phyloP scores from a whole-genome alignment of 2,113 vertebrate genomes.

The Microtus oregoni region DNA sequence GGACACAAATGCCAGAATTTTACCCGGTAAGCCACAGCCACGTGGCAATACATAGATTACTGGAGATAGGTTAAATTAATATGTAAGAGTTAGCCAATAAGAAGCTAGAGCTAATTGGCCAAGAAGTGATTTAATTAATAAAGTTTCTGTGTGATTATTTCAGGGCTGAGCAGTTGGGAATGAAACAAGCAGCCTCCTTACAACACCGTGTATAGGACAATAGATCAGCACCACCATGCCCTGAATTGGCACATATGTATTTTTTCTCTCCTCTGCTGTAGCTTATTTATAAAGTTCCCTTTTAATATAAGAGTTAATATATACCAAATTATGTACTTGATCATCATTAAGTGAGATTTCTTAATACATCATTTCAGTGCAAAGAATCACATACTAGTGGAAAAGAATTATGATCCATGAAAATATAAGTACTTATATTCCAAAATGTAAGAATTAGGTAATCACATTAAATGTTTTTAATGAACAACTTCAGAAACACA shows the following conservation, averaged over 20 bases:
- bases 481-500: conserved; percentile 5
- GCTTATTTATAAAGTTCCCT: background rate
- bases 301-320: background rate
- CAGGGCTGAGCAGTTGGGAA: too few relatives aligned
- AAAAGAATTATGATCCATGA: background rate
- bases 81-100: too few relatives aligned
- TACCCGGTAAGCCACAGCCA: too few relatives aligned
- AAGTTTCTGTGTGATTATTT: too few relatives aligned
- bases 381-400: background rate
- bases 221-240: background rate
- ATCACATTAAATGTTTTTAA: background rate
- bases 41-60: too few relatives aligned
- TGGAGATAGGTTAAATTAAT: too few relatives aligned
- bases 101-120: too few relatives aligned
- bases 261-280: conserved; percentile 8
- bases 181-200: too few relatives aligned
- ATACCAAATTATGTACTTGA: background rate
- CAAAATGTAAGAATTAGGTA: background rate
- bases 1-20: too few relatives aligned
- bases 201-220: too few relatives aligned
- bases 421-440: conserved; percentile 40
- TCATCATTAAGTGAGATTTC: background rate
- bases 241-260: background rate
- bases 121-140: too few relatives aligned
- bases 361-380: background rate